phyloP scores from a whole-genome alignment of 2,888 invertebrate genomes.

The Polydrusus cervinus region DNA sequence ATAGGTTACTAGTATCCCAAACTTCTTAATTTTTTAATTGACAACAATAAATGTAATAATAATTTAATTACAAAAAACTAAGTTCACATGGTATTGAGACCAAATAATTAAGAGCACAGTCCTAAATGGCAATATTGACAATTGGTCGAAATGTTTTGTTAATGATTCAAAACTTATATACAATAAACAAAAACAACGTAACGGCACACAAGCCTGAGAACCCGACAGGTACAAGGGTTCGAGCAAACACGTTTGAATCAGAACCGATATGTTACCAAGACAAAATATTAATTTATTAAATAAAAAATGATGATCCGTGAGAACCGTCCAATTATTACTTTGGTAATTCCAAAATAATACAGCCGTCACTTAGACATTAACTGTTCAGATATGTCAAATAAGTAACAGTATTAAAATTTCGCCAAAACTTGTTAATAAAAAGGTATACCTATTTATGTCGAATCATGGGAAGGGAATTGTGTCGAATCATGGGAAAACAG shows the following conservation, averaged over 20 bases:
- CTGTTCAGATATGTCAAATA: background rate
- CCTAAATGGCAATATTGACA: background rate
- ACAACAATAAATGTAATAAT: too few species aligned
- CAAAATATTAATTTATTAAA: conserved; percentile 51
- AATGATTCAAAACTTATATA: conserved; percentile 27
- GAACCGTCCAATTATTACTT: conserved; percentile 50
- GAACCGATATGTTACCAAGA: conserved; percentile 27
- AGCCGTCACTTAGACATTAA: background rate
- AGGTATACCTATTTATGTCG: background rate
- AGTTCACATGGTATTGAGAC: too few species aligned
- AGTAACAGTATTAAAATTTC: conserved; percentile 3
- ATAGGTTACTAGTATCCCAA: too few species aligned
- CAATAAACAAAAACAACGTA: conserved; percentile 20
- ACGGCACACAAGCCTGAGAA: conserved; percentile 39
- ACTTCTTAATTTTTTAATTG: too few species aligned
- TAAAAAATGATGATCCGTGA: conserved; percentile 41
- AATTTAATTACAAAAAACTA: too few species aligned
- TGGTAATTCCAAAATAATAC: conserved; percentile 11
- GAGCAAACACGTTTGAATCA: conserved; percentile 40
- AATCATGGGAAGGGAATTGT: background rate
- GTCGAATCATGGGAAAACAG: background rate
- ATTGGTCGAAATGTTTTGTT: conserved; percentile 6
- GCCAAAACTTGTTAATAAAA: background rate
- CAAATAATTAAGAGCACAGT: background rate
- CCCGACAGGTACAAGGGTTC: conserved; percentile 36